These are phyloP conservation scores for Pampus argenteus DNA, from an alignment of 2,797 vertebrate genomes.

Conservation along the genomic window DNA sequence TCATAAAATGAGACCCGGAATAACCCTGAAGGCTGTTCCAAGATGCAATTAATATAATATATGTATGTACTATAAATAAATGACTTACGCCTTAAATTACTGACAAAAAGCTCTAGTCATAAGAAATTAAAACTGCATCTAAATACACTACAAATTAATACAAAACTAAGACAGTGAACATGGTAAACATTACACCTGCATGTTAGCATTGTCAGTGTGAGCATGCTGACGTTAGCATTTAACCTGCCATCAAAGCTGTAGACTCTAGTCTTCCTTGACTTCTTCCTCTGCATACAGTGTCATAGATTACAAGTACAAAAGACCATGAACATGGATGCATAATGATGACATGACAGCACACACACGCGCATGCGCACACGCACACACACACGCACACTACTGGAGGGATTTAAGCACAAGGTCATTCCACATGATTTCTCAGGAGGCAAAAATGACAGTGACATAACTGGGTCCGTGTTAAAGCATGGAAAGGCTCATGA, in stretches of 20 bases:
- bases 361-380: too few species aligned
- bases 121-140: conserved; percentile 12
- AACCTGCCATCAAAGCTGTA: not conserved
- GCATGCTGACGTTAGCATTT: not conserved
- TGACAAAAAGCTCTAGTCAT: conserved; percentile 4
- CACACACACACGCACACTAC: conserved; percentile 8
- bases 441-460: conserved; percentile 33
- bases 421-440: conserved; percentile 40
- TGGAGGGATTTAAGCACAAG: conserved; percentile 25
- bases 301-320: conserved; percentile 27
- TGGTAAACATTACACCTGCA: not conserved
- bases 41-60: not conserved
- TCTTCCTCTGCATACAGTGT: conserved; percentile 10
- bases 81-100: not conserved
- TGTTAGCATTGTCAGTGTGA: not conserved
- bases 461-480: conserved; percentile 24
- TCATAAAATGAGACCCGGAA: not conserved
- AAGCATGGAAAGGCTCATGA: conserved; percentile 36
- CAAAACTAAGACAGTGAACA: not conserved
- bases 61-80: conserved; percentile 13
- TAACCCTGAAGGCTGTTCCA: not conserved
- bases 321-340: conserved; percentile 27
- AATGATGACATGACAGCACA: conserved; percentile 22
- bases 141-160: not conserved
- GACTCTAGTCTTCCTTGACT: conserved; percentile 1